Evolutionary conservation across 2,797 vertebrate species (phyloP), one percentile per base, ranked within the genome.

Genomic region (Myripristis jacobus): DNA sequence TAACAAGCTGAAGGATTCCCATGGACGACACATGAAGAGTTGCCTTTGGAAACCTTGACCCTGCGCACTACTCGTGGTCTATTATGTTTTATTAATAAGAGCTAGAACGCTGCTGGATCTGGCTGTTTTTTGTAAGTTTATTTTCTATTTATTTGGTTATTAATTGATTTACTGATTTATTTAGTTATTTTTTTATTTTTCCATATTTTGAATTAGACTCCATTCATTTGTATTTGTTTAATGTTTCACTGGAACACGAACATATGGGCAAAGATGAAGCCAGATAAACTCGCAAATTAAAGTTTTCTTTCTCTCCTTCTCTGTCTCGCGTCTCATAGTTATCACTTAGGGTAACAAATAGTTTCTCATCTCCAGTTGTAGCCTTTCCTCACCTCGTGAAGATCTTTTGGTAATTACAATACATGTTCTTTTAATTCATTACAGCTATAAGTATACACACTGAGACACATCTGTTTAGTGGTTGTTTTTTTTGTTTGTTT

Each of bases 1-100:
- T 93, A 85, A 38, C 27, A 50, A 89, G 82, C 73, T 76, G 71
- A 85, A 63, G 83, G 80, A 93, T 91, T 85, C 86, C 81, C 89
- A 87, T 87, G 70, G 89, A 84, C 44, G 72, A 21, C 66, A 79
- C 69, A 79, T 77, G 60, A 91, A 92, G 82, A 77, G 34, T 61
- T 81, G 64, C 72, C 68, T 84, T 70, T 76, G 70, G 69, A 88
- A 88, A 90, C 85, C 85, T 85, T 87, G 87, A 87, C 82, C 84
- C 55, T 54, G 19, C 70, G 57, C 74, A 78, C 83, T 73, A 77
- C 82, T 68, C 68, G 46, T 73, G 80, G 67, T 36, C 58, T 81
- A 58, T 59, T 82, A 73, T 83, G 62, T 71, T 83, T 88, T 86
- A 92, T 90, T 85, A 77, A 83, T 82, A 79, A 81, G 75, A 59